Conservation (phyloP, 23 tunicate genomes). For the Ascidia mentula region DNA sequence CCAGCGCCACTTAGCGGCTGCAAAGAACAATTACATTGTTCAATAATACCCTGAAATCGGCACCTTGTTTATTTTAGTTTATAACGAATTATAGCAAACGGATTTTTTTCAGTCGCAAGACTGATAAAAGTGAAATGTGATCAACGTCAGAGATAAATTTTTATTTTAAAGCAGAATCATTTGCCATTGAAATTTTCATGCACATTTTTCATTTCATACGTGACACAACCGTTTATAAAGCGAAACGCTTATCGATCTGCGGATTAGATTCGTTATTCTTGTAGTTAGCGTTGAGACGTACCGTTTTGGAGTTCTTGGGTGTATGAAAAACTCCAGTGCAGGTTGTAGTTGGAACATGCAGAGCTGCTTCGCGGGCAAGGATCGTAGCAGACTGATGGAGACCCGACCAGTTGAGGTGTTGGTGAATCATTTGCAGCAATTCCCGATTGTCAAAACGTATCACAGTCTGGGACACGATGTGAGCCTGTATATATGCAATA, state of each 20-base stretch:
- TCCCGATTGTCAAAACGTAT: constrained; percentile 80
- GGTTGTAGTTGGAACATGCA: constrained; percentile 34
- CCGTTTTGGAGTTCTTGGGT: constrained; percentile 31
- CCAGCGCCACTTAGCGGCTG: constrained; percentile 13
- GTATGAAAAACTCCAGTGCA: constrained; percentile 32
- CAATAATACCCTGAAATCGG: no score
- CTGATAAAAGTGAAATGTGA: no score
- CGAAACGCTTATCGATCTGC: no score
- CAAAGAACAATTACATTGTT: neutral
- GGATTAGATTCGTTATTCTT: no score
- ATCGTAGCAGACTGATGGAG: constrained; percentile 45
- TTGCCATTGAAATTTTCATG: no score
- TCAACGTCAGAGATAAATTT: no score
- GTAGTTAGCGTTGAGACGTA: neutral
- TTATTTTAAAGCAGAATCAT: no score
- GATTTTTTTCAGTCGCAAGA: no score
- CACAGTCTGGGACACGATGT: constrained; percentile 72
- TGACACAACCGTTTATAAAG: no score
- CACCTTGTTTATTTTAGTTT: no score
- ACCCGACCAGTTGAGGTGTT: constrained; percentile 72
- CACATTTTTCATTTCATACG: no score
- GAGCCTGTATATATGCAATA: constrained; percentile 55
- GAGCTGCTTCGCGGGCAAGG: constrained; percentile 58
- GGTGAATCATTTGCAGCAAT: constrained; percentile 77
- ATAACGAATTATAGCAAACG: no score